phyloP scores from a whole-genome alignment of 92 coral and sea anemone species.

The Umimayanthus kanabou region DNA sequence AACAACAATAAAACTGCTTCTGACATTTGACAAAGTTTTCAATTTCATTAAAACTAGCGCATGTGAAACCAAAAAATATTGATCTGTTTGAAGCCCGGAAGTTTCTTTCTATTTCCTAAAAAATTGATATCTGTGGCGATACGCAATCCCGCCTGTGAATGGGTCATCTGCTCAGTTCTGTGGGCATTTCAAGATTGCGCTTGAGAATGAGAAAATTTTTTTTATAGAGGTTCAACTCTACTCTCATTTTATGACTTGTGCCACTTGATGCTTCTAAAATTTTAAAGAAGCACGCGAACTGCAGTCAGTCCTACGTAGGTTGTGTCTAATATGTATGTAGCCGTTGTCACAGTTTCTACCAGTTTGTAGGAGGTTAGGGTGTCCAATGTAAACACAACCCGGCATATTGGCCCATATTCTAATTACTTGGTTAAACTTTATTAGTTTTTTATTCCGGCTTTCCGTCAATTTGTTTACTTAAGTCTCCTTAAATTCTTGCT shows the following conservation, averaged over 20 bases:
- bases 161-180: neutral
- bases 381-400: slow-evolving; percentile 64
- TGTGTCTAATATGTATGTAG: neutral
- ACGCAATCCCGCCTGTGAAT: neutral
- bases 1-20: slow-evolving; percentile 26
- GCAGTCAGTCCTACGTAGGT: neutral
- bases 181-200: neutral
- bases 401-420: slow-evolving; percentile 78
- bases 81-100: slow-evolving; percentile 32
- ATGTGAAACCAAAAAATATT: neutral
- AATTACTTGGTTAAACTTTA: slow-evolving; percentile 91
- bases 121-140: neutral
- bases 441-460: slow-evolving; percentile 79
- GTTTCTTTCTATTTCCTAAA: neutral
- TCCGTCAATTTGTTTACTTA: slow-evolving; percentile 71
- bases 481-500: slow-evolving; percentile 45
- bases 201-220: neutral
- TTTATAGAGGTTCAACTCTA: neutral
- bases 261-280: neutral
- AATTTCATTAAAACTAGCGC: slow-evolving; percentile 19
- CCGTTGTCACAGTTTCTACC: slow-evolving; percentile 34
- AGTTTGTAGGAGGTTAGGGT: slow-evolving; percentile 49
- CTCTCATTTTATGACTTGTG: neutral
- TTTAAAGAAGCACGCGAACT: neutral
- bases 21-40: slow-evolving; percentile 24